Evolutionary conservation across 2,797 vertebrate genomes (phyloP).

Genomic region (Oophaga sylvatica): DNA sequence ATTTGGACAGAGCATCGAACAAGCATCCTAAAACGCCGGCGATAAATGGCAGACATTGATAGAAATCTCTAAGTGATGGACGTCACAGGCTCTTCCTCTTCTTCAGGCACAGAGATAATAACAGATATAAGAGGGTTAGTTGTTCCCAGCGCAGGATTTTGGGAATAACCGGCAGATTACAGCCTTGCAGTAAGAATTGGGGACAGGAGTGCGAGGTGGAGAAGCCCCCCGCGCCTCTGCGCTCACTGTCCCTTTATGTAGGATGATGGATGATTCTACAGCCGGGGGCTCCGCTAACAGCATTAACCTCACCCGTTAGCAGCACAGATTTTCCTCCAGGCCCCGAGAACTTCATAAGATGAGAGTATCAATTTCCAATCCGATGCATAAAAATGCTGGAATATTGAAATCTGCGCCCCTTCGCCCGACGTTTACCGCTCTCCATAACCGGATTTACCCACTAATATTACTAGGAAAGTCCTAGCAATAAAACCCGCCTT

Average conservation of each 20-base stretch:
- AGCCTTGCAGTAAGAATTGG: too few relatives aligned
- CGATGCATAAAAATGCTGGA: slow-evolving; percentile 43
- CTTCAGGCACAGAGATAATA: too few relatives aligned
- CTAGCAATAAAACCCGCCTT: slow-evolving; percentile 57
- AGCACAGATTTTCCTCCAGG: slow-evolving; percentile 18
- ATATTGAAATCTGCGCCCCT: slow-evolving; percentile 24
- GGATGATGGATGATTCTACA: slow-evolving; percentile 30
- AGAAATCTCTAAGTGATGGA: too few relatives aligned
- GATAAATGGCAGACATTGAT: too few relatives aligned
- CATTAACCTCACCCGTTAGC: neutral
- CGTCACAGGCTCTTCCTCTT: too few relatives aligned
- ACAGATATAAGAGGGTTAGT: too few relatives aligned
- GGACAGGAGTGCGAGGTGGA: neutral
- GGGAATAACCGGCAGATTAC: neutral
- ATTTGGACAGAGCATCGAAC: too few relatives aligned
- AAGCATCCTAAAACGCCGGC: too few relatives aligned
- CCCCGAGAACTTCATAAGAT: slow-evolving; percentile 3
- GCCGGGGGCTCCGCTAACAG: slow-evolving; percentile 9
- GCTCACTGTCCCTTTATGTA: slow-evolving; percentile 10
- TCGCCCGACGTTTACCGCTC: neutral
- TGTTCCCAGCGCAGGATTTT: neutral
- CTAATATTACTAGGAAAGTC: slow-evolving; percentile 54
- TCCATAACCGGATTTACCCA: slow-evolving; percentile 19
- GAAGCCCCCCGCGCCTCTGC: neutral
- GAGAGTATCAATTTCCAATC: slow-evolving; percentile 31